These are phyloP conservation scores for Sander lucioperca DNA, from an alignment of 2,113 vertebrate species.

Conservation along the genomic window DNA sequence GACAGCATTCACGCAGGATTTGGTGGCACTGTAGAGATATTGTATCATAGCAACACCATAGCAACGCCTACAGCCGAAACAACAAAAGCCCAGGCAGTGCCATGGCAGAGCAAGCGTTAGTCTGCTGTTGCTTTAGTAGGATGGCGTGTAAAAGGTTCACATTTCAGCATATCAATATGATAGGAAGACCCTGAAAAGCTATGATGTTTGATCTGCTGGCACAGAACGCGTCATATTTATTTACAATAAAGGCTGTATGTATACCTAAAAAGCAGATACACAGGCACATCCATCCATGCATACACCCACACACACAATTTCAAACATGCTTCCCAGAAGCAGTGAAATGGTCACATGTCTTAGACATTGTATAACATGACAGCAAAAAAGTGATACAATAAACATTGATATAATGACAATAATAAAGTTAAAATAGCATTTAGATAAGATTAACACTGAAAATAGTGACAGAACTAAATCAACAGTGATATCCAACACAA, in stretches of 20 bases:
- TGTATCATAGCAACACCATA: slow-evolving; percentile 72
- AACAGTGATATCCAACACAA: slow-evolving; percentile 62
- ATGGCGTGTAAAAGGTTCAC: slow-evolving; percentile 65
- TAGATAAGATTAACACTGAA: slow-evolving; percentile 66
- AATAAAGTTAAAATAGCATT: slow-evolving; percentile 72
- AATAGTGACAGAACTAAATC: slow-evolving; percentile 56
- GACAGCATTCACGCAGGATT: slow-evolving; percentile 58
- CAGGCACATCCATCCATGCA: slow-evolving; percentile 57
- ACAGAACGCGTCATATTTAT: slow-evolving; percentile 71
- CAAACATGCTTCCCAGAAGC: slow-evolving; percentile 95
- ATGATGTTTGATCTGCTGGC: slow-evolving; percentile 74
- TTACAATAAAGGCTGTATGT: slow-evolving; percentile 81
- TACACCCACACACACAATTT: slow-evolving; percentile 73
- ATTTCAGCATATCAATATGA: slow-evolving; percentile 82
- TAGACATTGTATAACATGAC: slow-evolving; percentile 87
- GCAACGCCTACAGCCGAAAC: slow-evolving; percentile 59
- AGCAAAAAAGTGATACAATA: slow-evolving; percentile 61
- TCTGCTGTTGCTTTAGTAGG: slow-evolving; percentile 67
- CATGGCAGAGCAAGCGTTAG: slow-evolving; percentile 43
- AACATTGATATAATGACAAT: slow-evolving; percentile 64
- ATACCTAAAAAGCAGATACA: slow-evolving; percentile 73
- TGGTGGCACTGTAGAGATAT: slow-evolving; percentile 65
- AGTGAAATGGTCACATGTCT: slow-evolving; percentile 92
- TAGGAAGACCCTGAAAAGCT: slow-evolving; percentile 75
- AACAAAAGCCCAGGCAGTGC: slow-evolving; percentile 37